Evolutionary conservation across 2,888 invertebrate genomes (phyloP).

Genomic region (Dryobota labecula): DNA sequence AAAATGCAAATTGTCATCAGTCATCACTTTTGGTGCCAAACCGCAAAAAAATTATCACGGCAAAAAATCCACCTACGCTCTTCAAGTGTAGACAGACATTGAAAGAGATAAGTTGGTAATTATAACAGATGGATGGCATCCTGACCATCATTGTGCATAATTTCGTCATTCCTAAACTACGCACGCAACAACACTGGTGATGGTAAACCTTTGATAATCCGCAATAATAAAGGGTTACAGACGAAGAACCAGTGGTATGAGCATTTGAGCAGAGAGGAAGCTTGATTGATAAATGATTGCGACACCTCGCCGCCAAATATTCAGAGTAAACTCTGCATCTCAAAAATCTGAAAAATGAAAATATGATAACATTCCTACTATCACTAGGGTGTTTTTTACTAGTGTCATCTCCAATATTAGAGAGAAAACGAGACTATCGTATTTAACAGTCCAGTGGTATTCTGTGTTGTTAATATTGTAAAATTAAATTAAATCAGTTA

Average conservation of each 20-base stretch:
- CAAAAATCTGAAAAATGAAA: not conserved
- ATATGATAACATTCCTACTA: not conserved
- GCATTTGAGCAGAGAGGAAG: not conserved
- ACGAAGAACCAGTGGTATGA: not conserved
- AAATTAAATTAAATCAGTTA: not conserved
- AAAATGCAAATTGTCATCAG: not conserved
- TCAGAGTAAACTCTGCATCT: not conserved
- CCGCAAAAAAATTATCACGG: no score
- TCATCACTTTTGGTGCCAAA: constrained; percentile 17
- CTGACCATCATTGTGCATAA: not conserved
- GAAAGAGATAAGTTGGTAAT: constrained; percentile 11
- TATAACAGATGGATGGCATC: not conserved
- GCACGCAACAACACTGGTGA: not conserved
- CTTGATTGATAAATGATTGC: not conserved
- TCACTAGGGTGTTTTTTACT: no score
- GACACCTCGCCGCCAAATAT: not conserved
- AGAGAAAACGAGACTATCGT: not conserved
- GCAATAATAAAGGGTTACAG: not conserved
- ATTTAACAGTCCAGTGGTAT: not conserved
- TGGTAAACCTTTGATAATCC: not conserved
- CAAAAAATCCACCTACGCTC: constrained; percentile 1
- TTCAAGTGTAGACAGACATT: not conserved
- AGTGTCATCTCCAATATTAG: not conserved
- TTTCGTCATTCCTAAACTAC: constrained; percentile 1
- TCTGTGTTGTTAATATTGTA: not conserved